Conservation (phyloP, 92 coral and sea anemone genomes). For the Parazoanthus darwini region DNA sequence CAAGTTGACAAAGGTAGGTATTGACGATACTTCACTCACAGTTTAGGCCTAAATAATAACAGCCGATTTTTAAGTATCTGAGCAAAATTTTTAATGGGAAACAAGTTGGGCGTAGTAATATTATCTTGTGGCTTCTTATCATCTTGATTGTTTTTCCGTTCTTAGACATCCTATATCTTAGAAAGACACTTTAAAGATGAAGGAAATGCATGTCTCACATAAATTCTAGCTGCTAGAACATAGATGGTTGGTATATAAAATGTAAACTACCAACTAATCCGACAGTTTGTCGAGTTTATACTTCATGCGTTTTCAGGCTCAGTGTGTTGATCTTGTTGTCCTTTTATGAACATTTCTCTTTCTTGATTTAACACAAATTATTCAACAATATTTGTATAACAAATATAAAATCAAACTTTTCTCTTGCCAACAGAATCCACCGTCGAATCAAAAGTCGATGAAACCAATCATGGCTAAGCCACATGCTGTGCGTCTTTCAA, state of each 20-base stretch:
- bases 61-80: neutral
- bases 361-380: too few relatives aligned
- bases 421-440: neutral
- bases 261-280: neutral
- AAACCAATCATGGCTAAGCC: neutral
- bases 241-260: neutral
- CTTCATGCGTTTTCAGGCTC: too few relatives aligned
- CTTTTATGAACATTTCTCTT: neutral
- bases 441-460: neutral
- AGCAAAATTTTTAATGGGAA: neutral
- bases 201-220: neutral
- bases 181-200: neutral
- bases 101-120: neutral
- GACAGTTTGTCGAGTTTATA: neutral
- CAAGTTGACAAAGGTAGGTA: neutral
- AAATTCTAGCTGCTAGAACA: neutral
- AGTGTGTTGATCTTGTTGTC: neutral
- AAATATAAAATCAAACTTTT: too few relatives aligned
- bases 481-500: constrained; percentile 29
- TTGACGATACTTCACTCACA: neutral
- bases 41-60: neutral
- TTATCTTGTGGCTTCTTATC: neutral
- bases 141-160: neutral
- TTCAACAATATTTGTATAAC: too few relatives aligned
- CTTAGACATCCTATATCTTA: neutral